Evolutionary conservation across 2,888 invertebrate genomes (phyloP).

Genomic region (Thelaira solivaga): DNA sequence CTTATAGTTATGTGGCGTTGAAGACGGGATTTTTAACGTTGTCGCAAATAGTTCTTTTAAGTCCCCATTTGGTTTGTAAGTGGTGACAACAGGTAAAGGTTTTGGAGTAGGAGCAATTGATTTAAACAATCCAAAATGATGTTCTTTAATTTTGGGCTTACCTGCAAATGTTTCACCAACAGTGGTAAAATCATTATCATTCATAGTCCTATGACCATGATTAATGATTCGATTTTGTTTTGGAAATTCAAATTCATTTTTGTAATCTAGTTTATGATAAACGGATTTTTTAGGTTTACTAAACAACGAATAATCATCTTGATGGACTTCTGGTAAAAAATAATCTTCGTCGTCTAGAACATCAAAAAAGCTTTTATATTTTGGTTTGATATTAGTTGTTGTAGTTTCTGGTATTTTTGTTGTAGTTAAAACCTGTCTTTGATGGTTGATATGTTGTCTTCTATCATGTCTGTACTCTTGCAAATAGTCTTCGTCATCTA

Average conservation of each 20-base stretch:
- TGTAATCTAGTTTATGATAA: neutral
- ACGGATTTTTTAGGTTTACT: conserved; percentile 19
- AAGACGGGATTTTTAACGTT: neutral
- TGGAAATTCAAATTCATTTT: conserved; percentile 14
- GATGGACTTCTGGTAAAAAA: neutral
- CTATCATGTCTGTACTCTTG: conserved; percentile 39
- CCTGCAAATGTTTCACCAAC: conserved; percentile 13
- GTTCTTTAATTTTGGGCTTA: conserved; percentile 39
- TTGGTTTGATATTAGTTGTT: conserved; percentile 1
- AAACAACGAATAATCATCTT: conserved; percentile 40
- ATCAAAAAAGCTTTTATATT: conserved; percentile 37
- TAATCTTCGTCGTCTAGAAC: conserved; percentile 41
- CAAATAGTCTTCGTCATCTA: conserved; percentile 29
- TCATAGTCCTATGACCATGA: neutral
- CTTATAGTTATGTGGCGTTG: conserved; percentile 13
- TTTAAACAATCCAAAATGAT: conserved; percentile 29
- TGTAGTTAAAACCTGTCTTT: neutral
- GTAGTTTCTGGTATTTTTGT: neutral
- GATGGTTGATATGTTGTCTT: conserved; percentile 14
- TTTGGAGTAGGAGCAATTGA: conserved; percentile 6
- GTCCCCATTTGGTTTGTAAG: conserved; percentile 27
- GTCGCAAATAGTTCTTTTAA: conserved; percentile 13
- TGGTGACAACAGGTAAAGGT: conserved; percentile 21
- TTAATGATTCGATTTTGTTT: conserved; percentile 39
- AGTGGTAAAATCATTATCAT: neutral